Evolutionary conservation across 1,140 invertebrate species (phyloP).

Genomic region (Drosophila takahashii): DNA sequence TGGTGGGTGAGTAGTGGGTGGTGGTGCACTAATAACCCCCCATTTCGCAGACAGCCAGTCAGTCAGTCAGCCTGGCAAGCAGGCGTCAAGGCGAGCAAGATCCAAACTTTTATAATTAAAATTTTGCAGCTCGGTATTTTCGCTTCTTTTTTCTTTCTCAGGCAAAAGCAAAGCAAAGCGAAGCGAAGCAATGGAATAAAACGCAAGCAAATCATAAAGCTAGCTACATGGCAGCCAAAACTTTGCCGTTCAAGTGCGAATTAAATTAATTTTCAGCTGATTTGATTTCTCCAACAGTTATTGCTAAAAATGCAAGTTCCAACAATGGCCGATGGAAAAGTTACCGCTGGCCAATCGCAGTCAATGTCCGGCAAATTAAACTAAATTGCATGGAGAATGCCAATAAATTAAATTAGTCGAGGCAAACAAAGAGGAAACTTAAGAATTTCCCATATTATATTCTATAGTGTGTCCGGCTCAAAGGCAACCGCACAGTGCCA

Average conservation of each 20-base stretch:
- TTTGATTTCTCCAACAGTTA: slow-evolving; percentile 72
- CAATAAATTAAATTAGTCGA: slow-evolving; percentile 47
- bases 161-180: not conserved
- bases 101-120: slow-evolving; percentile 83
- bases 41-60: slow-evolving; percentile 13
- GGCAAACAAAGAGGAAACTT: slow-evolving; percentile 12
- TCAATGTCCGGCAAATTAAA: slow-evolving; percentile 29
- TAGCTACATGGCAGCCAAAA: slow-evolving; percentile 60
- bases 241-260: slow-evolving; percentile 69
- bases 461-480: slow-evolving; percentile 12
- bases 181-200: slow-evolving; percentile 10
- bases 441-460: slow-evolving; percentile 31
- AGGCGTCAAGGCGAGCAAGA: slow-evolving; percentile 68
- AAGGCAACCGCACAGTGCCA: slow-evolving; percentile 24
- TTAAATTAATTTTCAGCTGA: slow-evolving; percentile 83
- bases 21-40: slow-evolving; percentile 41
- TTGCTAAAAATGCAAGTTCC: slow-evolving; percentile 48
- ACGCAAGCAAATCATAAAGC: slow-evolving; percentile 70
- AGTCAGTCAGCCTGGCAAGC: slow-evolving; percentile 33
- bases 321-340: slow-evolving; percentile 33
- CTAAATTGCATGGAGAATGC: slow-evolving; percentile 35
- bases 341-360: slow-evolving; percentile 7
- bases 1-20: not conserved
- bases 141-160: slow-evolving; percentile 1
- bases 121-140: slow-evolving; percentile 61